Base-by-base conservation (phyloP, 1,140 invertebrate species). In the Archivesica marissinica region DNA sequence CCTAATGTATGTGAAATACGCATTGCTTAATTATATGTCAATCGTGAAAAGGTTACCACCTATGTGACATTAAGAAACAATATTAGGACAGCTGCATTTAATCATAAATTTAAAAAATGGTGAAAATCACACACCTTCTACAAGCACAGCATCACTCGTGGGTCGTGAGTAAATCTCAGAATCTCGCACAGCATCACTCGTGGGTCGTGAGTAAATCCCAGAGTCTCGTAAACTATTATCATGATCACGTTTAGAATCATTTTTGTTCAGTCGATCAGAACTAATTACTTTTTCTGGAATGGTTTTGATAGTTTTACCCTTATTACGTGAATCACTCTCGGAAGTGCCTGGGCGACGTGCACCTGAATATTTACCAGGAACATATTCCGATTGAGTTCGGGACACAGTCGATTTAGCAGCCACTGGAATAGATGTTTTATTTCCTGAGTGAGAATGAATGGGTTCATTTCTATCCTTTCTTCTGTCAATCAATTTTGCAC, bases 131-230 rank as follows among this genome's bases (percentile, higher is more conserved):
- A 66, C 61, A 87, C 84, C 86, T 70, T 86, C 90, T 64, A 70
- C 87, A 47, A 91, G 64, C 23, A 89, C 86, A 44, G 88, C 90
- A 88, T 91, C 91, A 88, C 90, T 90, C 17, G 75, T 87, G 20
- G 91, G 89, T 6, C 89, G 81, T 17, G 91, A 89, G 17, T 86
- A 85, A 68, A 90, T 89, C 56, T 89, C 90, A 39, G 90, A 90
- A 77, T 92, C 90, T 54, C 74, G 56, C 30, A 88, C n/a, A 44
- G 88, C 90, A 88, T 91, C 91, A 88, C 90, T 90, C 17, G 75
- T 87, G 20, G 91, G 89, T 6, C 89, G 81, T 17, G 91, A 89
- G 17, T 86, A 85, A 68, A 90, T 89, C 56, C 90, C 90, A 39
- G 90, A 90, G 74, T 92, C 90, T 54, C 74, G 56, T 35, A 88